Evolutionary conservation across 2,113 vertebrate genomes (phyloP).

Genomic region (Chroicocephalus ridibundus): DNA sequence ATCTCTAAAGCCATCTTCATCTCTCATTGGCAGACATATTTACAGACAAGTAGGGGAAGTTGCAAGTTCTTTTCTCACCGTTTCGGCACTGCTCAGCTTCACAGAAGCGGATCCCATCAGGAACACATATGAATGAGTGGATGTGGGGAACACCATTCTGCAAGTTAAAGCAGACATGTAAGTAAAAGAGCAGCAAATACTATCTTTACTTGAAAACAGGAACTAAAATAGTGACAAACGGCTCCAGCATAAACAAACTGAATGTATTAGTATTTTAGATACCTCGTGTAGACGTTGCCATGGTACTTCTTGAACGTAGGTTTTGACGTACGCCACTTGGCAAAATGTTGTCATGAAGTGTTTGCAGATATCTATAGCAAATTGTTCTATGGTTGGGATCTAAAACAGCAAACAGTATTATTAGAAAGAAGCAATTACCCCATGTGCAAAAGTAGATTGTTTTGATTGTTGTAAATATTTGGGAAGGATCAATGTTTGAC

Average conservation of each 20-base stretch:
- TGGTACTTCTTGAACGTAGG: constrained; percentile 83
- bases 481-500: not conserved
- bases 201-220: not conserved
- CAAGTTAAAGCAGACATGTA: constrained; percentile 2
- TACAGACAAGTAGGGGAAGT: not conserved
- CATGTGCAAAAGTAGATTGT: not conserved
- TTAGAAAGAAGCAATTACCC: constrained; percentile 17
- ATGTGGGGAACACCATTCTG: constrained; percentile 81
- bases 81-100: constrained; percentile 82
- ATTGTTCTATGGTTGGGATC: constrained; percentile 84
- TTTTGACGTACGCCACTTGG: constrained; percentile 80
- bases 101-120: constrained; percentile 82
- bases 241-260: not conserved
- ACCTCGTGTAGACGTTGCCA: constrained; percentile 88
- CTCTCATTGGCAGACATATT: not conserved
- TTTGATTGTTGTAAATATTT: not conserved
- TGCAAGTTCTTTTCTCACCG: constrained; percentile 68
- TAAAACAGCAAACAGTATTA: constrained; percentile 41
- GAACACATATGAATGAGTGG: constrained; percentile 83
- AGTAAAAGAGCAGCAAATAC: not conserved
- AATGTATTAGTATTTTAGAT: not conserved
- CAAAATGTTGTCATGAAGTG: constrained; percentile 86
- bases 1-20: not conserved
- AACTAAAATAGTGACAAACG: not conserved
- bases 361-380: constrained; percentile 83